Conservation (phyloP, 2,113 vertebrate genomes). For the Oostethus manadensis region DNA sequence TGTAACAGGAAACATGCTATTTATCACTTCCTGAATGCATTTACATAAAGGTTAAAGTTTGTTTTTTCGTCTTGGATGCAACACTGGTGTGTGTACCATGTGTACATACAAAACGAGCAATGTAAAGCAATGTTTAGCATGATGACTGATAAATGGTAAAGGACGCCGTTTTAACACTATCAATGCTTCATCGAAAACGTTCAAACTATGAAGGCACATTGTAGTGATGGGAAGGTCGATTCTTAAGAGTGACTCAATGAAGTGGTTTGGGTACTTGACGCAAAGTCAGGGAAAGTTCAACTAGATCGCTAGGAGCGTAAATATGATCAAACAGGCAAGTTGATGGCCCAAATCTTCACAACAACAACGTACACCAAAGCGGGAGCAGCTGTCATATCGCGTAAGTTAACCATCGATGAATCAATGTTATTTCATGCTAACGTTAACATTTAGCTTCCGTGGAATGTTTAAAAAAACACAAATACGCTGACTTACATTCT, state of each 20-base stretch:
- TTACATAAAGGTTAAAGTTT: background rate
- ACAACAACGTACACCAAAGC: fast-evolving
- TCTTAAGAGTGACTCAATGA: no score
- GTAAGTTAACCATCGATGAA: conserved; percentile 43
- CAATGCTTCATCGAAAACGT: no score
- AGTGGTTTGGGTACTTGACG: no score
- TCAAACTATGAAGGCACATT: no score
- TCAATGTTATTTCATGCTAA: conserved; percentile 34
- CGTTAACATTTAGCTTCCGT: conserved; percentile 35
- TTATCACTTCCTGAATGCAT: conserved; percentile 8
- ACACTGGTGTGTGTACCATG: background rate
- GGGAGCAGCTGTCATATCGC: background rate
- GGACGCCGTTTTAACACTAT: no score
- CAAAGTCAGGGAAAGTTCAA: conserved; percentile 28
- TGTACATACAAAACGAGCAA: background rate
- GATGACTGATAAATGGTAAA: no score
- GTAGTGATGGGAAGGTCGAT: no score
- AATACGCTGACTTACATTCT: background rate
- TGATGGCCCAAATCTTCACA: background rate
- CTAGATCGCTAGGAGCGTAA: background rate
- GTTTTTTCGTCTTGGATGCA: background rate
- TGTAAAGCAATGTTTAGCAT: no score
- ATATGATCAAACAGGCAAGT: background rate
- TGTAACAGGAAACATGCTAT: background rate
- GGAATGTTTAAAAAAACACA: conserved; percentile 23